Conservation (phyloP, 1,140 invertebrate species). For the Drosophila subpulchrella region DNA sequence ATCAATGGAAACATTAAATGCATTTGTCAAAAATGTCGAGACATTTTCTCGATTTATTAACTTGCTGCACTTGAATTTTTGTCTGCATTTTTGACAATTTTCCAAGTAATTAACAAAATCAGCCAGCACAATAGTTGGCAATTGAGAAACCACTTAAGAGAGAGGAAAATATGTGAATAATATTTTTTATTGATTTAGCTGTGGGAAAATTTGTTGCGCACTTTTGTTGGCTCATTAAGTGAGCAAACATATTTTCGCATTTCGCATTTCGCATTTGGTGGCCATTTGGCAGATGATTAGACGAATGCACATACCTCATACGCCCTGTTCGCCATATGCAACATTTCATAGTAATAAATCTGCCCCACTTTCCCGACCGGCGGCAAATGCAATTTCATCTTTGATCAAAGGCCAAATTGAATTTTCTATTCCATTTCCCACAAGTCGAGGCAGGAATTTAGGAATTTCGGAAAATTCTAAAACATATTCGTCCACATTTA, state of each 20-base stretch:
- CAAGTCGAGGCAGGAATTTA: constrained; percentile 23
- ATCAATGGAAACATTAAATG: constrained; percentile 46
- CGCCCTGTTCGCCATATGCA: constrained; percentile 40
- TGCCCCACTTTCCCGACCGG: background rate
- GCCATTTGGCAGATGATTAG: constrained; percentile 48
- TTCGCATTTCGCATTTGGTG: constrained; percentile 17
- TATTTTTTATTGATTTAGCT: constrained; percentile 76
- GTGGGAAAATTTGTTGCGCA: constrained; percentile 10
- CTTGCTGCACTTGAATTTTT: constrained; percentile 3
- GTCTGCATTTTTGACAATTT: constrained; percentile 33
- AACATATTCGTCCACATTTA: constrained; percentile 43
- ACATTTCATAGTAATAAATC: constrained; percentile 51
- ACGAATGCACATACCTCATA: constrained; percentile 43
- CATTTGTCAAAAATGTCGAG: constrained; percentile 60
- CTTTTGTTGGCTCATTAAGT: constrained; percentile 76
- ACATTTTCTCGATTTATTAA: constrained; percentile 7
- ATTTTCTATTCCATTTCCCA: constrained; percentile 26
- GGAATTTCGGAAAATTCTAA: constrained; percentile 26
- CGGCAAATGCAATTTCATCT: constrained; percentile 34
- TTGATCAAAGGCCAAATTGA: constrained; percentile 48
- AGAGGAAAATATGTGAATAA: constrained; percentile 1
- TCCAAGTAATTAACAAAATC: constrained; percentile 59
- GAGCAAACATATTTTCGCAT: constrained; percentile 56
- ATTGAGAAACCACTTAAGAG: constrained; percentile 43
- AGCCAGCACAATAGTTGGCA: constrained; percentile 4